These are phyloP conservation scores for Orbicella faveolata DNA, from an alignment of 64 coral and sea anemone genomes.

Conservation along the genomic window DNA sequence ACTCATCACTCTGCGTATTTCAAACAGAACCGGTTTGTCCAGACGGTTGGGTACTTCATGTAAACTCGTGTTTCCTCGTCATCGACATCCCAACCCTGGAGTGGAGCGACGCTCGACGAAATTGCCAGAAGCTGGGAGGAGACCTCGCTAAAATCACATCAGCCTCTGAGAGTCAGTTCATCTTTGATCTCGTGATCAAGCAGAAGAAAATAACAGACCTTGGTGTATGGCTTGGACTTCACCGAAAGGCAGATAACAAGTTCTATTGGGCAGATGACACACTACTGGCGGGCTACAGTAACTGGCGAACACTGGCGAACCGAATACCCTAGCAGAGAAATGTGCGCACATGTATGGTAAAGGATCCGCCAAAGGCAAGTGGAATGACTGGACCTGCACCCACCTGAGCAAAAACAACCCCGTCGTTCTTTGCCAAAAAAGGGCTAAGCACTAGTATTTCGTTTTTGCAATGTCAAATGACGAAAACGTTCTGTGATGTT, in stretches of 20 bases:
- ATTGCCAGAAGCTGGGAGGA: background rate
- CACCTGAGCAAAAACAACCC: background rate
- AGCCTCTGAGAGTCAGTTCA: background rate
- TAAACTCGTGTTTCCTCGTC: constrained; percentile 17
- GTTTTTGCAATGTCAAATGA: too few relatives aligned
- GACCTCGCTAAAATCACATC: background rate
- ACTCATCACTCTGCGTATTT: background rate
- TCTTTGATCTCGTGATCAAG: background rate
- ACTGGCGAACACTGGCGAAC: background rate
- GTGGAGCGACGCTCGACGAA: background rate
- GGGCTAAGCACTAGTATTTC: background rate
- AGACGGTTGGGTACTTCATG: background rate
- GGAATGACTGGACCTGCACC: background rate
- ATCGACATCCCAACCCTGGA: background rate
- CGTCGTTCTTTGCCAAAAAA: constrained; percentile 21
- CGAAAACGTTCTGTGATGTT: too few relatives aligned
- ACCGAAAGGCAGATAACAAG: background rate
- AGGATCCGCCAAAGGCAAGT: background rate
- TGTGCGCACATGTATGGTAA: background rate
- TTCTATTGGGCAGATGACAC: constrained; percentile 5
- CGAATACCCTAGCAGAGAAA: background rate
- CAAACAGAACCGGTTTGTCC: background rate
- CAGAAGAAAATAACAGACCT: background rate
- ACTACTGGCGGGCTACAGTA: background rate
- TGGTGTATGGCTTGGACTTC: background rate